A percentile compares a stretch with the other conserved stretches of the same genome.
Evolutionary conservation across 2,797 vertebrate species (phyloP).

Genomic region (Masticophis lateralis): DNA sequence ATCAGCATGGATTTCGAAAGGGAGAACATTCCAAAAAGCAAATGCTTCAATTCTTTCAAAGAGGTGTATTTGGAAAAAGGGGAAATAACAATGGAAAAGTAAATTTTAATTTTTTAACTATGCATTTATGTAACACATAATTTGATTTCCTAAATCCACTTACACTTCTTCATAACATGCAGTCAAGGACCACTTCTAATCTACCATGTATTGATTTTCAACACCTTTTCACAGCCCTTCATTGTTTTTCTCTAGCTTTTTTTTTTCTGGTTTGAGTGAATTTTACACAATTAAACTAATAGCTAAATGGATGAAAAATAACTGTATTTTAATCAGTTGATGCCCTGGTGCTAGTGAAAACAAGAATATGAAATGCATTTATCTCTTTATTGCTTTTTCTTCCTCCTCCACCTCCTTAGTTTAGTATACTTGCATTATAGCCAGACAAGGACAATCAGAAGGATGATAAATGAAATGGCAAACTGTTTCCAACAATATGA

Average conservation of each 20-base stretch:
- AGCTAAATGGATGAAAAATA: conserved; percentile 30
- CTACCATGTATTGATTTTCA: conserved; percentile 56
- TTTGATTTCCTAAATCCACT: background rate
- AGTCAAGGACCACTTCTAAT: conserved; percentile 21
- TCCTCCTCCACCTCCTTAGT: background rate
- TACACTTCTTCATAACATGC: conserved; percentile 3
- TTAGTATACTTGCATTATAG: background rate
- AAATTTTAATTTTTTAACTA: background rate
- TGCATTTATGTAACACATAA: background rate
- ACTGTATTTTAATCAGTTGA: conserved; percentile 39
- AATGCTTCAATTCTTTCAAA: background rate
- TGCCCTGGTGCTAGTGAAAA: conserved; percentile 35
- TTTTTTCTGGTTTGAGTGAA: conserved; percentile 21
- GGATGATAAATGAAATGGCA: conserved; percentile 19
- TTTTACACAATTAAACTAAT: conserved; percentile 47
- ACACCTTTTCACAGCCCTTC: conserved; percentile 46
- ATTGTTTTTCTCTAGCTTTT: conserved; percentile 18
- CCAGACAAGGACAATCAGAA: conserved; percentile 23
- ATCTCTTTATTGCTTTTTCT: background rate
- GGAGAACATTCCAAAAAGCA: background rate
- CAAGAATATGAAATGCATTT: conserved; percentile 6
- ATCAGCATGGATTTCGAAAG: background rate
- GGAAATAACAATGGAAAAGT: background rate
- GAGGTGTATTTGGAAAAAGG: background rate
- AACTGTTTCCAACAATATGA: background rate